Evolutionary conservation across 2,888 invertebrate genomes (phyloP).

Genomic region (Pollenia griseotomentosa): DNA sequence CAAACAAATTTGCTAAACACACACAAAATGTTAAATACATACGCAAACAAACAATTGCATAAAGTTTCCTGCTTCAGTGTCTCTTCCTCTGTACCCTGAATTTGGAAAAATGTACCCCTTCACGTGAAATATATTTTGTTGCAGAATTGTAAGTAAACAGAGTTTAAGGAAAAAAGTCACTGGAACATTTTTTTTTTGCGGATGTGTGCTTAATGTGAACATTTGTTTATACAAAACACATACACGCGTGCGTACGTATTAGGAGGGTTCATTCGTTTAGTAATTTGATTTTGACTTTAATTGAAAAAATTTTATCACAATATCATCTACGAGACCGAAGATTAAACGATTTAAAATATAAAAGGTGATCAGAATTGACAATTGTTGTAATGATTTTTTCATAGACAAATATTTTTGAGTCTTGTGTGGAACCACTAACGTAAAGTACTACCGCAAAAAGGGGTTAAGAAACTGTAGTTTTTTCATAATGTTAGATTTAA

Average conservation of each 20-base stretch:
- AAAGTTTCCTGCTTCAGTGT: conserved; percentile 1
- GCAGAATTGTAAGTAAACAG: conserved; percentile 39
- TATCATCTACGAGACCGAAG: no score
- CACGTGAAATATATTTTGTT: conserved; percentile 55
- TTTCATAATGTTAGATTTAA: no score
- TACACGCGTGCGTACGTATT: background rate
- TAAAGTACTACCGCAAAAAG: no score
- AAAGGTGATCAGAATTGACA: no score
- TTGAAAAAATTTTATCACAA: no score
- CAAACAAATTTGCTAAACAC: conserved; percentile 52
- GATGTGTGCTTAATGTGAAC: conserved; percentile 51
- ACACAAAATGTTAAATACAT: conserved; percentile 50
- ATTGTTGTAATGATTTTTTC: no score
- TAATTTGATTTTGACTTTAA: no score
- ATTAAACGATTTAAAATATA: no score
- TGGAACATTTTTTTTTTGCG: conserved; percentile 1
- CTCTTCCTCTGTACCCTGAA: background rate
- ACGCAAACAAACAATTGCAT: conserved; percentile 22
- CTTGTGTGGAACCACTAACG: no score
- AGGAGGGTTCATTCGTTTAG: background rate
- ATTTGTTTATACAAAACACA: conserved; percentile 40
- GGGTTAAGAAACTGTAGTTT: no score
- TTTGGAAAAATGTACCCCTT: background rate
- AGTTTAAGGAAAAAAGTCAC: conserved; percentile 26
- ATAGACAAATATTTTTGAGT: no score